A percentile compares a stretch with the other conserved stretches of the same genome.
Evolutionary conservation across 2,888 invertebrate genomes (phyloP).

Genomic region (Mechanitis messenoides): DNA sequence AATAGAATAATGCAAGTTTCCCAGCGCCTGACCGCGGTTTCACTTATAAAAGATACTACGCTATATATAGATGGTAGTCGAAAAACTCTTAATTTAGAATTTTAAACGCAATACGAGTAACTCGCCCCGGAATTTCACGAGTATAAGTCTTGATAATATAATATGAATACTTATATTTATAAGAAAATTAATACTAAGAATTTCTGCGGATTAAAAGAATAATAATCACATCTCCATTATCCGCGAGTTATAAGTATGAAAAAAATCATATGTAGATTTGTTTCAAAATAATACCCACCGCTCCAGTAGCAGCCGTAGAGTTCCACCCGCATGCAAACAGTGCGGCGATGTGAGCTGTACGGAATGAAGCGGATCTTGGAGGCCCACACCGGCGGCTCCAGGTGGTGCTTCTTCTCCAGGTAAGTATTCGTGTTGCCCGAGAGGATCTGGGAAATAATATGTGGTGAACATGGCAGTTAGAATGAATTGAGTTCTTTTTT

Average conservation of each 20-base stretch:
- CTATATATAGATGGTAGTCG: not conserved
- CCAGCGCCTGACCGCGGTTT: no score
- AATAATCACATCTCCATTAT: no score
- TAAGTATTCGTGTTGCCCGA: constrained; percentile 93
- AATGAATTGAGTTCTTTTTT: not conserved
- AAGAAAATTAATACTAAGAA: not conserved
- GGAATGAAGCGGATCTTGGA: constrained; percentile 90
- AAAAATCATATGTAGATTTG: not conserved
- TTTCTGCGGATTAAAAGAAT: no score
- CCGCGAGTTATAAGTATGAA: not conserved
- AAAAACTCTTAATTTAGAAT: not conserved
- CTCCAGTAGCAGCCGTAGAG: constrained; percentile 91
- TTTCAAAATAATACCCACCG: constrained; percentile 60
- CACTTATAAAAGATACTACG: not conserved
- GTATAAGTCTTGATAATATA: not conserved
- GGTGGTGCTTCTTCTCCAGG: constrained; percentile 83
- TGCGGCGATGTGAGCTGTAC: constrained; percentile 87
- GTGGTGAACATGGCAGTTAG: not conserved
- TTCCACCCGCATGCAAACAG: constrained; percentile 94
- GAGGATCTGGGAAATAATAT: constrained; percentile 78
- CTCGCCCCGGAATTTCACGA: not conserved
- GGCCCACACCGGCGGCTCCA: constrained; percentile 91
- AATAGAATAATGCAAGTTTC: constrained; percentile 1
- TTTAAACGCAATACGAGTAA: constrained; percentile 2
- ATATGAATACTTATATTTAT: not conserved